Evolutionary conservation across 1,140 invertebrate genomes (phyloP).

Genomic region (Listronotus oregonensis): DNA sequence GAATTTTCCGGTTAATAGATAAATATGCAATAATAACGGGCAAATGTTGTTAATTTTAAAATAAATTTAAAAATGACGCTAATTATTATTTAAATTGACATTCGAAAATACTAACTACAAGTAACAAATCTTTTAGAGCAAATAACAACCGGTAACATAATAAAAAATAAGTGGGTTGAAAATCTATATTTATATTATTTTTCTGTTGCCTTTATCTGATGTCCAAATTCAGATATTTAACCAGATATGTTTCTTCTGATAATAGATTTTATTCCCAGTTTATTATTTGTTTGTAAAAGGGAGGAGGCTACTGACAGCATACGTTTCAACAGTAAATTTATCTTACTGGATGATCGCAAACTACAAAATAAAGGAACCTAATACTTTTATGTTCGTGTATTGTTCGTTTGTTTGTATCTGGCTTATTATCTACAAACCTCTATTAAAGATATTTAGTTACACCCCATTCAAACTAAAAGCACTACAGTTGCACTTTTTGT

Average conservation of each 20-base stretch:
- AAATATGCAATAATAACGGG: too few relatives aligned
- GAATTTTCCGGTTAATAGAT: too few relatives aligned
- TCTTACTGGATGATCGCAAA: conserved; percentile 47
- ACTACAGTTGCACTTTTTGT: conserved; percentile 40
- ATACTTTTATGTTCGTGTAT: conserved; percentile 44
- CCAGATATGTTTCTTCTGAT: conserved; percentile 23
- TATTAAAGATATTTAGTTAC: conserved; percentile 42
- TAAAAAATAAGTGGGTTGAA: too few relatives aligned
- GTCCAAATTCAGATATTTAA: conserved; percentile 11
- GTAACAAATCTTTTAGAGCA: too few relatives aligned
- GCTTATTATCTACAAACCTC: conserved; percentile 43
- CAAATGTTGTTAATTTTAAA: too few relatives aligned
- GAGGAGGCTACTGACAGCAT: conserved; percentile 33
- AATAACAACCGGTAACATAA: too few relatives aligned
- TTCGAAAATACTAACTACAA: too few relatives aligned
- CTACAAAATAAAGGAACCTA: conserved; percentile 47
- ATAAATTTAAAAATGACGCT: too few relatives aligned
- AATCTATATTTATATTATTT: too few relatives aligned
- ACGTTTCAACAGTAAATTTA: conserved; percentile 40
- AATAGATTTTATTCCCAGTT: conserved; percentile 27
- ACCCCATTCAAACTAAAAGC: conserved; percentile 19
- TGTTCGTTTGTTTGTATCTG: conserved; percentile 42
- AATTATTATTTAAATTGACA: too few relatives aligned
- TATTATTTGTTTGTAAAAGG: conserved; percentile 38
- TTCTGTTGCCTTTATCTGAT: conserved; percentile 17